These are phyloP conservation scores for Aurelia aurita DNA, from an alignment of 30 jellyfish, hydroid and myxozoan species.

Conservation along the genomic window DNA sequence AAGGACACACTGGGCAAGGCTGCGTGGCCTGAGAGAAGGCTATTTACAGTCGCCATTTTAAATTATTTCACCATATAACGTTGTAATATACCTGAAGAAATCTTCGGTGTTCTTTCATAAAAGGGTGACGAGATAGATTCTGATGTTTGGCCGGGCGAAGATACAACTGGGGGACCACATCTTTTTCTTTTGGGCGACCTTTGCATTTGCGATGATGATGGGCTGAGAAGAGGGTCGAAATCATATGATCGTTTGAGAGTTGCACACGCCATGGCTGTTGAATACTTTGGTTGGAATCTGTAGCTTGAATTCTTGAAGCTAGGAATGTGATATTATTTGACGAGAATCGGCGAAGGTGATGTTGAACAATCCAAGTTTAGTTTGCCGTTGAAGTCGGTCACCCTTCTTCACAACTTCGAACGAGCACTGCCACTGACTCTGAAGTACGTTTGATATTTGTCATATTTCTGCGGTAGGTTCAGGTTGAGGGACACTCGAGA, in stretches of 20 bases:
- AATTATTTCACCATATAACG: not conserved
- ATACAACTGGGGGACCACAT: constrained; percentile 47
- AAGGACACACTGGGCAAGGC: too few relatives aligned
- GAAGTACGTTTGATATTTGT: too few relatives aligned
- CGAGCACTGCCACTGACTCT: too few relatives aligned
- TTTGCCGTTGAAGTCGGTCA: too few relatives aligned
- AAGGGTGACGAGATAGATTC: constrained; percentile 56
- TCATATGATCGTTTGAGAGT: constrained; percentile 76
- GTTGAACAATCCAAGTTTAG: too few relatives aligned
- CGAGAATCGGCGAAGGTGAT: too few relatives aligned
- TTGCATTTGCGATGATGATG: constrained; percentile 57
- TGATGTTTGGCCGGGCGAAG: constrained; percentile 67
- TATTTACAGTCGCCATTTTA: not conserved
- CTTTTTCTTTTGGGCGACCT: constrained; percentile 76
- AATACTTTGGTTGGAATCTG: too few relatives aligned
- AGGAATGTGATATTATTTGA: too few relatives aligned
- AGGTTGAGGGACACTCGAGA: too few relatives aligned
- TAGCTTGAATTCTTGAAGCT: too few relatives aligned
- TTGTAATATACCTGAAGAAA: constrained; percentile 56
- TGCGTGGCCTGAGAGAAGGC: constrained; percentile 7
- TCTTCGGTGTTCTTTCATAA: constrained; percentile 60
- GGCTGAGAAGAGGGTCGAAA: constrained; percentile 82
- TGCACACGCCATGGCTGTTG: constrained; percentile 77
- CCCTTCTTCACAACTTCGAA: too few relatives aligned
- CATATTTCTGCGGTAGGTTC: too few relatives aligned